These are phyloP conservation scores for Pedetes capensis DNA, from an alignment of 2,113 vertebrate species.

Conservation along the genomic window DNA sequence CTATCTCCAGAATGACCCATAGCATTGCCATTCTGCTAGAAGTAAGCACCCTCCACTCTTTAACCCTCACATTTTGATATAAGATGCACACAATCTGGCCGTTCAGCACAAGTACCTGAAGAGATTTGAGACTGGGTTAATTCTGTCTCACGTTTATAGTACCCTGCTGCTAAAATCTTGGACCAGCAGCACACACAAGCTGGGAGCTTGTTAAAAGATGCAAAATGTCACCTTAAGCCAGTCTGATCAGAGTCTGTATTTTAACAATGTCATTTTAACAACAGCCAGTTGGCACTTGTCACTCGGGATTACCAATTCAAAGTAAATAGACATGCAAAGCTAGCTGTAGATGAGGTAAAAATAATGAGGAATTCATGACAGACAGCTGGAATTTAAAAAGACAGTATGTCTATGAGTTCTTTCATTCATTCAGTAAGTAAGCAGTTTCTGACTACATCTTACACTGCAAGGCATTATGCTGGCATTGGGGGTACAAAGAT, in stretches of 20 bases:
- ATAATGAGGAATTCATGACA: background rate
- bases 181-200: background rate
- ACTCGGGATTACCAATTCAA: background rate
- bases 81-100: background rate
- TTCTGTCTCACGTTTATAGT: background rate
- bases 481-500: background rate
- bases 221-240: background rate
- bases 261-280: background rate
- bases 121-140: background rate
- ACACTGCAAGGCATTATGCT: background rate
- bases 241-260: background rate
- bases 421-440: conserved; percentile 4
- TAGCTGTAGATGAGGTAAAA: background rate
- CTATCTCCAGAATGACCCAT: background rate
- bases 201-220: background rate
- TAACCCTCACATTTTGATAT: background rate
- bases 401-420: background rate
- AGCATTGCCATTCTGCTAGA: background rate
- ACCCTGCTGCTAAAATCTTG: background rate
- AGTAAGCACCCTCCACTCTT: background rate
- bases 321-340: background rate
- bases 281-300: background rate
- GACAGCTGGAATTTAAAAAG: background rate
- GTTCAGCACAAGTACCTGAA: background rate
- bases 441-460: conserved; percentile 13